Percentiles rank a stretch among this genome's conserved stretches.
These are phyloP conservation scores for Protaetia brevitarsis DNA, from an alignment of 1,140 invertebrate genomes.

Conservation along the genomic window DNA sequence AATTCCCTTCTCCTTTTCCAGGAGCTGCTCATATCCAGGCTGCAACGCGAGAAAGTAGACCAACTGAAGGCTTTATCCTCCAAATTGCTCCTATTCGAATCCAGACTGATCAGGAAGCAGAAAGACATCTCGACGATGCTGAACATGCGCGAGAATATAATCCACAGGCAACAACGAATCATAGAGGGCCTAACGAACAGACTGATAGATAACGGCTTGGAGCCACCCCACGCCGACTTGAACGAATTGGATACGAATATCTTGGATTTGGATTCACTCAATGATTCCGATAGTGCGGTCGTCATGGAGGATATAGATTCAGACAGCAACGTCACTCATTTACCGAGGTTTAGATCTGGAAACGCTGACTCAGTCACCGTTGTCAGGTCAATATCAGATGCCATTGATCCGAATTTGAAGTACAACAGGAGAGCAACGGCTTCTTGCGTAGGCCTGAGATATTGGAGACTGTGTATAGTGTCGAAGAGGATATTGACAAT, in stretches of 20 bases:
- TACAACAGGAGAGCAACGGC: slow-evolving; percentile 73
- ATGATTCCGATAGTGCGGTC: slow-evolving; percentile 82
- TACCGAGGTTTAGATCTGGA: slow-evolving; percentile 55
- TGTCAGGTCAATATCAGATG: slow-evolving; percentile 74
- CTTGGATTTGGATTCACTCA: slow-evolving; percentile 66
- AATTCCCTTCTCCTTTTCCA: slow-evolving; percentile 42
- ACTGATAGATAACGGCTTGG: slow-evolving; percentile 64
- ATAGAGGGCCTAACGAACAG: slow-evolving; percentile 69
- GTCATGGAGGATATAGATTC: slow-evolving; percentile 73
- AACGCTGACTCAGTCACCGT: slow-evolving; percentile 62
- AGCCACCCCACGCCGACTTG: slow-evolving; percentile 55
- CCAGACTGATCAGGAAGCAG: slow-evolving; percentile 78
- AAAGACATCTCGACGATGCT: slow-evolving; percentile 76
- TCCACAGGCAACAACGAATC: slow-evolving; percentile 73
- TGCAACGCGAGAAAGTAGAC: slow-evolving; percentile 65
- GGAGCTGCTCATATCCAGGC: slow-evolving; percentile 56
- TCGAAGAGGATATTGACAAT: slow-evolving; percentile 74
- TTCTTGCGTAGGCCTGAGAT: slow-evolving; percentile 74
- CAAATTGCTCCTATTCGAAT: slow-evolving; percentile 79
- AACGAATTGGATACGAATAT: slow-evolving; percentile 57
- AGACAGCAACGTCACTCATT: slow-evolving; percentile 56
- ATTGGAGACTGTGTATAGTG: slow-evolving; percentile 80
- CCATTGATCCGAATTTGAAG: slow-evolving; percentile 72
- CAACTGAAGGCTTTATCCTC: slow-evolving; percentile 73
- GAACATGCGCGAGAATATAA: slow-evolving; percentile 73